phyloP scores from a whole-genome alignment of 2,888 invertebrate species.

The Temnothorax ravouxi region DNA sequence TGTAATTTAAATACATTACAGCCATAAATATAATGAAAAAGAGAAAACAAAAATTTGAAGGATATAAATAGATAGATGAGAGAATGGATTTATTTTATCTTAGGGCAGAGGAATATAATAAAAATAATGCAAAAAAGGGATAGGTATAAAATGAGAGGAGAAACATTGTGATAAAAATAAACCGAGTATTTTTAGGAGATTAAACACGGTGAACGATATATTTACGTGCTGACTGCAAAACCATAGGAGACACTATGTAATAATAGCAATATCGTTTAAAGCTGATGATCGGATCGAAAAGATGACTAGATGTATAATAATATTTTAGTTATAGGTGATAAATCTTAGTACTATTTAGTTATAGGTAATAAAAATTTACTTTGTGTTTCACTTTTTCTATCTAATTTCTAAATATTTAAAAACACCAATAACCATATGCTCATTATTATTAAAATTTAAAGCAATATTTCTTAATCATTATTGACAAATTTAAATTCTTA shows the following conservation, averaged over 20 bases:
- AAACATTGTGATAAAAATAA: conserved; percentile 30
- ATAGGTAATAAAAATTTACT: background rate
- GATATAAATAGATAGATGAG: background rate
- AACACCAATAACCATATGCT: background rate
- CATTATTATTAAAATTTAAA: background rate
- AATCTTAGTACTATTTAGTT: background rate
- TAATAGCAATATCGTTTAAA: conserved; percentile 24
- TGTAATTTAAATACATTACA: conserved; percentile 14
- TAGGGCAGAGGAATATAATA: background rate
- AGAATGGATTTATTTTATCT: background rate
- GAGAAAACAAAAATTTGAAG: background rate
- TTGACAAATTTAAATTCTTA: background rate
- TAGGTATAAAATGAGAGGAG: background rate
- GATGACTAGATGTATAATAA: background rate
- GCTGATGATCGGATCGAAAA: background rate
- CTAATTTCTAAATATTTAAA: conserved; percentile 12
- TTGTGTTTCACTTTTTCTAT: background rate
- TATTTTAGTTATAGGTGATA: background rate
- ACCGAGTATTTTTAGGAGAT: background rate
- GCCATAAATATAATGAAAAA: background rate
- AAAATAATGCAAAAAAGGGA: background rate
- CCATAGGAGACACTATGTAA: background rate
- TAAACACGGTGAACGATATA: conserved; percentile 6
- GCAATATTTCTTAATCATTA: background rate
- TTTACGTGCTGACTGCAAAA: conserved; percentile 3